phyloP scores from a whole-genome alignment of 2,888 invertebrate species.

The Macrostomum cliftonense region DNA sequence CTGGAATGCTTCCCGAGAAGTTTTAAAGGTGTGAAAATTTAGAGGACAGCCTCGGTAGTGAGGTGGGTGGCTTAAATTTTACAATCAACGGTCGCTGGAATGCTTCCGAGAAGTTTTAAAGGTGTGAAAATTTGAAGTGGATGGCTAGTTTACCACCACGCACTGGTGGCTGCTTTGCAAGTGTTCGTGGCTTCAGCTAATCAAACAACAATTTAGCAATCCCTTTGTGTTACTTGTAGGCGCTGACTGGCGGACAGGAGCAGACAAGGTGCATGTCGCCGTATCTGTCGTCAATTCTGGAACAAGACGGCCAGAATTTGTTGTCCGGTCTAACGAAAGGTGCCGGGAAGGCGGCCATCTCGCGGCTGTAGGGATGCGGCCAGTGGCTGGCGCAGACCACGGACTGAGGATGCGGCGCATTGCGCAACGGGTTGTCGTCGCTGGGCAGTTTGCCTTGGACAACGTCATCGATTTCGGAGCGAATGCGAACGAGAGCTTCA shows the following conservation, averaged over 20 bases:
- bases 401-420: slow-evolving; percentile 14
- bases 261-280: slow-evolving; percentile 76
- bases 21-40: too few relatives aligned
- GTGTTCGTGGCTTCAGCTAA: too few relatives aligned
- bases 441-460: slow-evolving; percentile 68
- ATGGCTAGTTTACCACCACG: too few relatives aligned
- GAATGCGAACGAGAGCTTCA: slow-evolving; percentile 71
- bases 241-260: slow-evolving; percentile 13
- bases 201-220: too few relatives aligned
- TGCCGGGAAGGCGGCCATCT: slow-evolving; percentile 73
- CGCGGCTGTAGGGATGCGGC: slow-evolving; percentile 76
- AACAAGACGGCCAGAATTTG: slow-evolving; percentile 95
- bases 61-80: too few relatives aligned
- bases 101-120: too few relatives aligned
- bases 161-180: too few relatives aligned
- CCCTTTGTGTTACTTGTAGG: too few relatives aligned
- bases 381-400: slow-evolving; percentile 62
- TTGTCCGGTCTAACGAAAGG: slow-evolving; percentile 55
- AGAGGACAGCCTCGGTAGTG: too few relatives aligned
- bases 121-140: too few relatives aligned
- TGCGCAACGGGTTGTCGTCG: slow-evolving; percentile 66
- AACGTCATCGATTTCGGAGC: slow-evolving; percentile 76
- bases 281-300: slow-evolving; percentile 88
- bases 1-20: too few relatives aligned
- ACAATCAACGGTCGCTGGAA: too few relatives aligned